A percentile compares a stretch with the other conserved stretches of the same genome.
Evolutionary conservation across 2,888 invertebrate genomes (phyloP).

Genomic region (Geophilus truncorum): DNA sequence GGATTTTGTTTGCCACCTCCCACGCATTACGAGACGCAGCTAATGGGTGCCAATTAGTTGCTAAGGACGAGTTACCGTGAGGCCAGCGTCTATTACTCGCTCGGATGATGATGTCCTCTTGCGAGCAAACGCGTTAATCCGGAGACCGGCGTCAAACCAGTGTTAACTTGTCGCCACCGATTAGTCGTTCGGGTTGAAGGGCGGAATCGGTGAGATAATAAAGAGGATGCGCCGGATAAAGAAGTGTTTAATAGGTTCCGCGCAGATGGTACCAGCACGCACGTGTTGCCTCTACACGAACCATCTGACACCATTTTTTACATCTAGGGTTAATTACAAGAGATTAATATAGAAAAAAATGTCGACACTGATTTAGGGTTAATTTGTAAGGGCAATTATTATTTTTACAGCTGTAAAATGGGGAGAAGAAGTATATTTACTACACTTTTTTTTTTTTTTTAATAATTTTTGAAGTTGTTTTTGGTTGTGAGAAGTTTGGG

Average conservation of each 20-base stretch:
- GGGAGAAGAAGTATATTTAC: too few species aligned
- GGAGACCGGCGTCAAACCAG: background rate
- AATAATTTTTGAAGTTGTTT: too few species aligned
- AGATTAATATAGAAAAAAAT: too few species aligned
- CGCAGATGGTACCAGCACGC: background rate
- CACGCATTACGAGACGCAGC: background rate
- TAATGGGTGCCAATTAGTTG: background rate
- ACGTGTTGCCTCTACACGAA: background rate
- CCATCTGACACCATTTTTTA: background rate
- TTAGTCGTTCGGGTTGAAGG: background rate
- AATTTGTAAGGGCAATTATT: too few species aligned
- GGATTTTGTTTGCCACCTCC: background rate
- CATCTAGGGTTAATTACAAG: background rate
- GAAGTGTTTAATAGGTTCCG: background rate
- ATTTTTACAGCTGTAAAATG: too few species aligned
- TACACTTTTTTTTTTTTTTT: too few species aligned
- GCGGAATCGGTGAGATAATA: background rate
- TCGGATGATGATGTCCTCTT: background rate
- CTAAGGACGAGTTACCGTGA: background rate
- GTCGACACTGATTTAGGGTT: too few species aligned
- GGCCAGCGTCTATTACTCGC: background rate
- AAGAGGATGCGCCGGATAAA: background rate
- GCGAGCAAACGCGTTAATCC: background rate
- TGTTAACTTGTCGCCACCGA: background rate
- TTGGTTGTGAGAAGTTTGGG: too few species aligned